Percentiles rank a stretch among this genome's conserved stretches.
These are phyloP conservation scores for Liparis tanakae DNA, from an alignment of 2,797 vertebrate species.

Conservation along the genomic window DNA sequence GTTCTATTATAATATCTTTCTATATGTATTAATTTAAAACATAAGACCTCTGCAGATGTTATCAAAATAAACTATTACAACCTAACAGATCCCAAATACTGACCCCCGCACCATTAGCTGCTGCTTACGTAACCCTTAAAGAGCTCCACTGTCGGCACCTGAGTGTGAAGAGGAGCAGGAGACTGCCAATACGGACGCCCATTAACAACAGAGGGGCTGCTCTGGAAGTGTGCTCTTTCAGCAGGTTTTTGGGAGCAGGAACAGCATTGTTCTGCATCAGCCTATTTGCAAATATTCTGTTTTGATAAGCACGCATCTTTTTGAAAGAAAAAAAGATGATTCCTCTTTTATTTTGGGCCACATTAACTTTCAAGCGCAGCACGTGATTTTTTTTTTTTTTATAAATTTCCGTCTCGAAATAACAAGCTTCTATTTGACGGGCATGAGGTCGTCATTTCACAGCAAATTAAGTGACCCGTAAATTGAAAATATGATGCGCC, in stretches of 20 bases:
- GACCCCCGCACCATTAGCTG: slow-evolving; percentile 64
- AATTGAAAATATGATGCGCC: background rate
- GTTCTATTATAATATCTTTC: too few species aligned
- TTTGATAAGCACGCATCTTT: slow-evolving; percentile 71
- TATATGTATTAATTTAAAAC: too few species aligned
- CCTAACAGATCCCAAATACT: slow-evolving; percentile 69
- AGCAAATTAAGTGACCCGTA: slow-evolving; percentile 18
- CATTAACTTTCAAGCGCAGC: slow-evolving; percentile 44
- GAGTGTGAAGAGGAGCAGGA: slow-evolving; percentile 57
- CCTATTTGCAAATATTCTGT: slow-evolving; percentile 62
- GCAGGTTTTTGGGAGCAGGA: slow-evolving; percentile 67
- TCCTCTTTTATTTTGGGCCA: slow-evolving; percentile 49
- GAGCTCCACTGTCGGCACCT: slow-evolving; percentile 58
- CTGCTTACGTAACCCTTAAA: slow-evolving; percentile 72
- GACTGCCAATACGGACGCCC: slow-evolving; percentile 49
- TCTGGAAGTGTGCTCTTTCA: slow-evolving; percentile 67
- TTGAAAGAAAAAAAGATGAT: slow-evolving; percentile 45
- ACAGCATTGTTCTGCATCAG: slow-evolving; percentile 69
- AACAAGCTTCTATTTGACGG: slow-evolving; percentile 19
- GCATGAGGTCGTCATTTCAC: slow-evolving; percentile 14
- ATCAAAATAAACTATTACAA: too few species aligned
- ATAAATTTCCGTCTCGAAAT: slow-evolving; percentile 35
- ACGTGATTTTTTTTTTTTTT: slow-evolving; percentile 35
- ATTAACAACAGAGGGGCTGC: slow-evolving; percentile 56
- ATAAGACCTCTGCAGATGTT: too few species aligned